Evolutionary conservation across 1,140 invertebrate genomes (phyloP).

Genomic region (Dufourea novaeangliae): DNA sequence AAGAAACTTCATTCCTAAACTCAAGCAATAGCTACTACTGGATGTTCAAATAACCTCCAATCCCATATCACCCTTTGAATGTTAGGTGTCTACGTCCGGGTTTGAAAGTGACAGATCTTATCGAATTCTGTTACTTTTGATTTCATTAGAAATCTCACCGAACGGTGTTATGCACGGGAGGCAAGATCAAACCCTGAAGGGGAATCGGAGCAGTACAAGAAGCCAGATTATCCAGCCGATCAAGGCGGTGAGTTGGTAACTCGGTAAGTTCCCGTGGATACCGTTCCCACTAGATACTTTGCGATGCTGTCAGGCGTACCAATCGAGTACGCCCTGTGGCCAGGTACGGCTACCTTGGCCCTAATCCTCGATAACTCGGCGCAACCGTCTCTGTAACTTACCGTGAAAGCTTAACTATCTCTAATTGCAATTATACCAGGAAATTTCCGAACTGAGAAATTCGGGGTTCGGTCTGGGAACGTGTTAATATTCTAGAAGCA

Average conservation of each 20-base stretch:
- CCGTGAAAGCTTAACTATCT: slow-evolving; percentile 54
- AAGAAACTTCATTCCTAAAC: too few relatives aligned
- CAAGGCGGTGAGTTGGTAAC: slow-evolving; percentile 56
- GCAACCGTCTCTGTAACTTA: slow-evolving; percentile 10
- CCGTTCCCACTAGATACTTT: slow-evolving; percentile 35
- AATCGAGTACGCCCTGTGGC: slow-evolving; percentile 19
- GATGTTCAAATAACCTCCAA: too few relatives aligned
- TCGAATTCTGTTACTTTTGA: not conserved
- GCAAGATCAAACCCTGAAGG: not conserved
- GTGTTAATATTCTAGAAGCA: slow-evolving; percentile 14
- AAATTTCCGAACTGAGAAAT: slow-evolving; percentile 42
- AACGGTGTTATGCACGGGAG: not conserved
- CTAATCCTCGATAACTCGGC: slow-evolving; percentile 50
- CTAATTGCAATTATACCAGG: slow-evolving; percentile 57
- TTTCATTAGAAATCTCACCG: slow-evolving; percentile 6
- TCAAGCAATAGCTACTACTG: too few relatives aligned
- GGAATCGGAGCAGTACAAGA: not conserved
- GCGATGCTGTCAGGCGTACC: slow-evolving; percentile 3
- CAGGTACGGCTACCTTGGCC: slow-evolving; percentile 17
- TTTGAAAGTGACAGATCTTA: too few relatives aligned
- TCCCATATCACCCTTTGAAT: too few relatives aligned
- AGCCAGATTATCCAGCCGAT: slow-evolving; percentile 56
- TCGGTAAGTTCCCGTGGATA: slow-evolving; percentile 49
- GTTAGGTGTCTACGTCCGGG: too few relatives aligned
- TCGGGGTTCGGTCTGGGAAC: not conserved